Percentiles rank a stretch among this genome's conserved stretches.
Conservation (phyloP, 2,888 invertebrate genomes). For the Boloria euphrosyne region DNA sequence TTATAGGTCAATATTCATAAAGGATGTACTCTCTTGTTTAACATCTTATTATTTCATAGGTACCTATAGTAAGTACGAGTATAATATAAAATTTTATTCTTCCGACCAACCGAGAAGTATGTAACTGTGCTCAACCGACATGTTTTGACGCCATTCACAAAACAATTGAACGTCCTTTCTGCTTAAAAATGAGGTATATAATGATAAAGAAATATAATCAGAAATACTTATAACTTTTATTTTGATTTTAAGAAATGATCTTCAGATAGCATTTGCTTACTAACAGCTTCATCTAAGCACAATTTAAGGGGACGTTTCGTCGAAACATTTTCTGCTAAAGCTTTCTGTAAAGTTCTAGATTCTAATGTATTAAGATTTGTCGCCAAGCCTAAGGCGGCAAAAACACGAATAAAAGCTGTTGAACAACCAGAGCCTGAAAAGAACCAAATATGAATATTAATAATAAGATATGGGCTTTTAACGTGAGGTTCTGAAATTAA, state of each 20-base stretch:
- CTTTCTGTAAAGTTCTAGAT: constrained; percentile 83
- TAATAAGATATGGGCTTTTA: no score
- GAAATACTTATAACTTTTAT: constrained; percentile 26
- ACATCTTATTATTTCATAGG: no score
- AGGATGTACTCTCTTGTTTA: no score
- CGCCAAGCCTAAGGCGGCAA: constrained; percentile 86
- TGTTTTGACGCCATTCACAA: no score
- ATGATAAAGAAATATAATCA: constrained; percentile 40
- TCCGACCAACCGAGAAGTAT: no score
- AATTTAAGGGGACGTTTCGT: constrained; percentile 79
- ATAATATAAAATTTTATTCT: no score
- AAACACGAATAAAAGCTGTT: constrained; percentile 86
- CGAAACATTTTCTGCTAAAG: constrained; percentile 82
- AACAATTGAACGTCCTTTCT: not conserved
- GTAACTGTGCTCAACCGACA: no score
- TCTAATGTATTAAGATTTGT: constrained; percentile 85
- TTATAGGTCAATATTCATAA: no score
- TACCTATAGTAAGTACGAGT: no score
- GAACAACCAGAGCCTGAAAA: constrained; percentile 82
- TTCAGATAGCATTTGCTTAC: constrained; percentile 61
- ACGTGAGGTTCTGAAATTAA: no score
- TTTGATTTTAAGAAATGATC: constrained; percentile 71
- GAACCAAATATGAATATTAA: not conserved
- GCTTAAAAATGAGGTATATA: constrained; percentile 4
- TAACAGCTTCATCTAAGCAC: constrained; percentile 79